Conservation (phyloP, 64 coral and sea anemone genomes). For the Montipora cactus region DNA sequence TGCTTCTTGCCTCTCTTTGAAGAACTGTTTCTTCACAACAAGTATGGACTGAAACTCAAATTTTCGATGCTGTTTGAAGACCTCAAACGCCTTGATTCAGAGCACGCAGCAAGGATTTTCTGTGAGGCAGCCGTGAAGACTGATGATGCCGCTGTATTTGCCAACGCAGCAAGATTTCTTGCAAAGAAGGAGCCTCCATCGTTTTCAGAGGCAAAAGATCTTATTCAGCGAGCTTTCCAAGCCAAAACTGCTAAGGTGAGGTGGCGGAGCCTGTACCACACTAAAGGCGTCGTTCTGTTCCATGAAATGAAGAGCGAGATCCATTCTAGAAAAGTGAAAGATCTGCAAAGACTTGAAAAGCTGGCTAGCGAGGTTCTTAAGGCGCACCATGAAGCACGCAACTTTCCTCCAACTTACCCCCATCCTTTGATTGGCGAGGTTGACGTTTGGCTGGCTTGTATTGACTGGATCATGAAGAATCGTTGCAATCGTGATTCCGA, state of each 20-base stretch:
- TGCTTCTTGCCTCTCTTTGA: slow-evolving; percentile 60
- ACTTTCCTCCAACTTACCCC: slow-evolving; percentile 64
- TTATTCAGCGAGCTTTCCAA: slow-evolving; percentile 57
- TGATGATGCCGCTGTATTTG: slow-evolving; percentile 55
- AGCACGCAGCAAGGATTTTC: slow-evolving; percentile 53
- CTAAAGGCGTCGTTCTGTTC: slow-evolving; percentile 55
- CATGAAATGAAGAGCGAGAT: slow-evolving; percentile 28
- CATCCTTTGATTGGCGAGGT: slow-evolving; percentile 53
- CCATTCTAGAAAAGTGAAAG: slow-evolving; percentile 7
- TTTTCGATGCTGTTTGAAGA: slow-evolving; percentile 79
- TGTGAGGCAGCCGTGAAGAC: slow-evolving; percentile 73
- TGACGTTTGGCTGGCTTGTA: slow-evolving; percentile 74
- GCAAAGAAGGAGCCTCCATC: slow-evolving; percentile 75
- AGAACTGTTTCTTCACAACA: slow-evolving; percentile 72
- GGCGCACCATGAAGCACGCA: slow-evolving; percentile 49
- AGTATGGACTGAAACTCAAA: slow-evolving; percentile 7
- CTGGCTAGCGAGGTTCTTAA: not conserved
- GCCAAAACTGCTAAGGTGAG: no score
- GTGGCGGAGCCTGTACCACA: not conserved
- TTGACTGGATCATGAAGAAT: slow-evolving; percentile 83
- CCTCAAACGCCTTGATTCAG: slow-evolving; percentile 11
- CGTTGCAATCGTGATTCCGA: slow-evolving; percentile 28
- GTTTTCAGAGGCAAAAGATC: slow-evolving; percentile 61
- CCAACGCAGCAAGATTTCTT: slow-evolving; percentile 79
- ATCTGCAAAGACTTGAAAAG: slow-evolving; percentile 14